phyloP scores from a whole-genome alignment of 37 sponge, comb jelly and placozoan species.

The Axinella damicornis region DNA sequence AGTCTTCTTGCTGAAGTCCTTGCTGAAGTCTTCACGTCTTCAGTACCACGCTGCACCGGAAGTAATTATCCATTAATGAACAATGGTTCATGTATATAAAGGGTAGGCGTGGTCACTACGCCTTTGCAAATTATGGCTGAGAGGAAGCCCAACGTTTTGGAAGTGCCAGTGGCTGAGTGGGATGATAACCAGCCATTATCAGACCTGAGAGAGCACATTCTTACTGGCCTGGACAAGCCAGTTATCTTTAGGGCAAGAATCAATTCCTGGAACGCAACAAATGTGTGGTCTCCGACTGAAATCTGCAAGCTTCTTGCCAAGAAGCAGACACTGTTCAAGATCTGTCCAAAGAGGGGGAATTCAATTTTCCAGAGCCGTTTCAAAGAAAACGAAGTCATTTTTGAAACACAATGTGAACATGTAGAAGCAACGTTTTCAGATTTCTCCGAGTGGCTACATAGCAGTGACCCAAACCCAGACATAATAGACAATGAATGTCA shows the following conservation, averaged over 20 bases:
- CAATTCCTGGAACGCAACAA: slow-evolving; percentile 48
- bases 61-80: too few relatives aligned
- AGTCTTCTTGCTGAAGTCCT: too few relatives aligned
- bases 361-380: background rate
- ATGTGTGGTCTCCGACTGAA: slow-evolving; percentile 52
- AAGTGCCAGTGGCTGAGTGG: too few relatives aligned
- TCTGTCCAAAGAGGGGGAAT: slow-evolving; percentile 57
- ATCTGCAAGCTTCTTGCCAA: slow-evolving; percentile 29
- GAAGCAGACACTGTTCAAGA: slow-evolving; percentile 61
- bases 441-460: slow-evolving; percentile 66
- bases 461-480: background rate
- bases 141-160: too few relatives aligned
- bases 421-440: slow-evolving; percentile 62
- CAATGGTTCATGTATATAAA: too few relatives aligned
- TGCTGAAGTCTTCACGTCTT: too few relatives aligned
- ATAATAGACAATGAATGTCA: background rate
- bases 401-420: slow-evolving; percentile 80
- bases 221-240: slow-evolving; percentile 16
- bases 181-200: too few relatives aligned
- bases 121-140: too few relatives aligned
- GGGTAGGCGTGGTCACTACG: too few relatives aligned
- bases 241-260: slow-evolving; percentile 48
- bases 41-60: too few relatives aligned
- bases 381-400: slow-evolving; percentile 27
- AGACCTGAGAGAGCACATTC: too few relatives aligned